Base-by-base conservation (phyloP, 2,888 invertebrate species). In the Dastarcus helophoroides region DNA sequence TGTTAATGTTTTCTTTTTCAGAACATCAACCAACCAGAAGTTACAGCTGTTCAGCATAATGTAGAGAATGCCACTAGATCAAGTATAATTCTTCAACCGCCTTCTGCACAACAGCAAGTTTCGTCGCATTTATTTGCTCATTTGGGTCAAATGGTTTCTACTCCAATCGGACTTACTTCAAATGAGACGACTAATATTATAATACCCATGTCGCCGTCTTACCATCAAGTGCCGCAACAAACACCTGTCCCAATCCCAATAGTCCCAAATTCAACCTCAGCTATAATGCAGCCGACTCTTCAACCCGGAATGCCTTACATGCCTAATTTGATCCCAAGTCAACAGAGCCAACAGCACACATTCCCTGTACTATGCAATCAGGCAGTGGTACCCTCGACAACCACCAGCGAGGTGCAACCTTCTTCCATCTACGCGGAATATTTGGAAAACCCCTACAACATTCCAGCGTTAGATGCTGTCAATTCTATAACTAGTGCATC, bases 71-170 rank as follows among this genome's bases (percentile, higher is more conserved):
- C 58, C 3, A 60, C 58, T 2, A 52, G 58, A 38, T 60, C 62
- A 4, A 69, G 69, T 48, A 69, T 70, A 22, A 70, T 71, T 36
- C 44, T 70, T 12, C 69, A 70, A 45, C 69, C 70, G 7, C 68
- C 69, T 1, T 50, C 54, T 2, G 46, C 44, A 8, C 54, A 54
- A 35, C 51, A 53, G 14, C 48, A 47, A 24, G 53, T 60, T 26
- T 53, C 59, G 7, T 60, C 63, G n/a, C 63, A 63, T 21, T 49
- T 66, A 26, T 65, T 66, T 44, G 60, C 65, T 11, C 67, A 66
- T 48, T 51, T 66, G 25, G 65, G 65, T 31, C 65, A 76, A 74
- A 71, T 75, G 71, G 70, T 74, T 35, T 75, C 75, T 8, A 75
- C 76, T 12, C 72, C 75, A 2, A 75, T 76, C 30, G 70, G 71